Base-by-base conservation (phyloP, 2,113 vertebrate genomes). In the Orycteropus afer region DNA sequence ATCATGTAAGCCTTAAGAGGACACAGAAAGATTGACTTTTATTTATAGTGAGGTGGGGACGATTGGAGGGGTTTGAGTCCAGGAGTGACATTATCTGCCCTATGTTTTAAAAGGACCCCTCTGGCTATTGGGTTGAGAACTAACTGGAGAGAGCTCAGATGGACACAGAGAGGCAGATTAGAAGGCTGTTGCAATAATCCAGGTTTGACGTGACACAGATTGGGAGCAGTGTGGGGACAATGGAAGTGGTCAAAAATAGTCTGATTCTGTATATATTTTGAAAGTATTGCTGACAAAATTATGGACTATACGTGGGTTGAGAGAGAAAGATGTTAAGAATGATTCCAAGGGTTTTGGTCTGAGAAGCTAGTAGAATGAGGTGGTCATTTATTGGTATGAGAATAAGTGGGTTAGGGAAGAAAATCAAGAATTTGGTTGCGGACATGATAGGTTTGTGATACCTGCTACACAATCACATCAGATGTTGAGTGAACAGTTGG, bases 341-440 rank as follows among this genome's bases (percentile, higher is more conserved):
- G 76, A 76, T 15, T 40, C 49, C 4, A 0, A 10, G 34, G 25
- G 10, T 8, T 79, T 32, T 14, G 32, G 32, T 63, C 47, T 3
- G 45, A 51, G 73, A 3, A 1, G 0, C 37, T 15, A 53, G 49
- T 0, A 6, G 14, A 20, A 3, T 3, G 40, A 49, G 34, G n/a
- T n/a, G 25, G 55, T 9, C 47, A 5, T 0, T 18, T 11, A 0
- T 18, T 51, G 17, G 51, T 3, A 0, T 0, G 3, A 32, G 67
- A 53, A 47, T 17, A 12, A 42, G 10, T 0, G 0, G n/a, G 55
- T 15, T 25, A 23, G n/a, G 76, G 49, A 5, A 34, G 51, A 63
- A 22, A 5, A 9, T 23, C 6, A 7, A 40, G 6, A 32, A 15
- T 1, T 45, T 73, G 61, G 57, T 1, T 51, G 27, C 29, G 61